Conservation (phyloP, 2,113 vertebrate genomes). For the Cynopterus brachyotis region DNA sequence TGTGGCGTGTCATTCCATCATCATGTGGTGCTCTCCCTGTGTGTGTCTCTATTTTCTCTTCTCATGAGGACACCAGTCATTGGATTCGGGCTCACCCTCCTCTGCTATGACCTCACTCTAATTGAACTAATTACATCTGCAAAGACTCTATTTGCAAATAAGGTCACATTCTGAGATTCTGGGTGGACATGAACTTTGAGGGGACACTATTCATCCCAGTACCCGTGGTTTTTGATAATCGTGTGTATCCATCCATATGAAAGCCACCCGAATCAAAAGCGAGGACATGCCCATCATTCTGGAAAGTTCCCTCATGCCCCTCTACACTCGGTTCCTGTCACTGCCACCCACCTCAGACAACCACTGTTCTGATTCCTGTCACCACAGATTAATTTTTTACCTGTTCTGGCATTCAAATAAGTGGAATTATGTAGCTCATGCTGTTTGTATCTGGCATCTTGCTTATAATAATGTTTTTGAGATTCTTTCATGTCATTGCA, state of each 20-base stretch:
- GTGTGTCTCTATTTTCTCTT: background rate
- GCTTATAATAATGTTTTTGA: background rate
- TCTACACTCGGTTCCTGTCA: background rate
- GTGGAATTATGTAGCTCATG: background rate
- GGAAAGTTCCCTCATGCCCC: background rate
- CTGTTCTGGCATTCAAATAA: background rate
- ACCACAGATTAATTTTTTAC: background rate
- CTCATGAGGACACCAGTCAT: background rate
- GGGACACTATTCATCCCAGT: background rate
- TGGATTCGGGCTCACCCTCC: background rate
- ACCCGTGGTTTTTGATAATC: background rate
- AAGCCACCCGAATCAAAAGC: background rate
- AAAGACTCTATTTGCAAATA: background rate
- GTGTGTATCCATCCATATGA: background rate
- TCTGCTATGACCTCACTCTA: background rate
- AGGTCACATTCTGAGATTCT: background rate
- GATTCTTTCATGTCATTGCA: background rate
- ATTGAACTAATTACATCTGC: background rate
- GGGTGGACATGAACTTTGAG: background rate
- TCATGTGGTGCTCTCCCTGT: background rate
- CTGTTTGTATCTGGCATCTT: background rate
- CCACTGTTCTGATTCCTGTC: background rate
- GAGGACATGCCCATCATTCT: background rate
- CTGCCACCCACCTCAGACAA: background rate
- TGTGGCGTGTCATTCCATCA: fast-evolving